Evolutionary conservation across 1,140 invertebrate genomes (phyloP), one percentile per base, ranked within the genome.

Genomic region (Drosophila bocqueti): DNA sequence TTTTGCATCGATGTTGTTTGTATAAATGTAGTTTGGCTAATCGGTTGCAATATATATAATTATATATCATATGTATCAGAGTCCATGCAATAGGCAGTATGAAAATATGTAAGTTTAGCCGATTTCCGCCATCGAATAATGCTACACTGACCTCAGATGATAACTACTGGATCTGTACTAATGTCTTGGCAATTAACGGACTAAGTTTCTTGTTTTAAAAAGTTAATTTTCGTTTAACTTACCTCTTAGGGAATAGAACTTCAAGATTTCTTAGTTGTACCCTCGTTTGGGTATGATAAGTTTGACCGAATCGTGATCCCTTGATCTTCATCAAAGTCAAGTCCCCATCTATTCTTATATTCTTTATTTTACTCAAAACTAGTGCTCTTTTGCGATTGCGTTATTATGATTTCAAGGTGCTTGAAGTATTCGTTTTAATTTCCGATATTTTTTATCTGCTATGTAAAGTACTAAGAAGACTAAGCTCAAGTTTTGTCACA

Each of bases 1-100:
- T 9, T 57, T 40, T 65, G 77, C 79, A 62, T 85, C 57, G 47
- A 86, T 85, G 79, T 85, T 85, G 82, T 85, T 57, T 57, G 54
- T 57, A 57, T 57, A 40, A 40, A 83, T 71, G 82, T 86, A 81
- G 43, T 86, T 84, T 78, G 18, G 26, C 16, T 58, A 36, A 63
- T 58, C n/a, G 50, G 50, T 63, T 58, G 61, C 54, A 15, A 38
- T 24, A 55, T 54, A 21, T 21, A 54, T 31, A 9, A n/a, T 11
- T 26, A 3, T 4, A 36, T 36, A 36, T 16, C 11, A n/a, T 36
- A 21, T 34, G 21, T 62, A 62, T 26, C n/a, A 18, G 8, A 38
- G 10, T 57, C 31, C 13, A 31, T 11, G 29, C 9, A 2, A 9
- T 36, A 24, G 26, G 15, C 16, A 16, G 31, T 21, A 24, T 21